Evolutionary conservation across 2,888 invertebrate species (phyloP).

Genomic region (Camponotus fellah): DNA sequence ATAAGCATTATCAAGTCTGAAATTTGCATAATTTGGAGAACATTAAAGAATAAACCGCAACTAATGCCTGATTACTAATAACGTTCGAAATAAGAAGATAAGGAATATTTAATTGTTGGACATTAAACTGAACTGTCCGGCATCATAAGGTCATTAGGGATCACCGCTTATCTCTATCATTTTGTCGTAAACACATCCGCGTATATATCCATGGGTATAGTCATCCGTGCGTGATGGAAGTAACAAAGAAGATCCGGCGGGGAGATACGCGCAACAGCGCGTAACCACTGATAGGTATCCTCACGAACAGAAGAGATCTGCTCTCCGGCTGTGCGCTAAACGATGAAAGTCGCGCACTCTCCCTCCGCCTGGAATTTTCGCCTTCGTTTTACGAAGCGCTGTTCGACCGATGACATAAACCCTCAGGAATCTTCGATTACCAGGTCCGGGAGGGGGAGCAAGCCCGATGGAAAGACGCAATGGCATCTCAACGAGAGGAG

Average conservation of each 20-base stretch:
- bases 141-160: conserved; percentile 31
- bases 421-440: conserved; percentile 67
- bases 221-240: conserved; percentile 48
- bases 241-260: conserved; percentile 46
- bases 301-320: conserved; percentile 26
- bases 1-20: neutral
- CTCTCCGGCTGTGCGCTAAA: conserved; percentile 27
- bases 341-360: conserved; percentile 35
- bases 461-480: neutral
- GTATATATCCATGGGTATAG: conserved; percentile 23
- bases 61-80: neutral
- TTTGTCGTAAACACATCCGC: conserved; percentile 41
- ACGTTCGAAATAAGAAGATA: conserved; percentile 15
- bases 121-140: conserved; percentile 9
- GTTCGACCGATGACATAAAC: conserved; percentile 69
- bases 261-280: conserved; percentile 45
- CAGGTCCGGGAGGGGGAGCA: conserved; percentile 29
- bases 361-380: conserved; percentile 26
- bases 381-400: conserved; percentile 61
- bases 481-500: conserved; percentile 57
- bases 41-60: neutral
- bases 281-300: conserved; percentile 32
- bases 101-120: neutral
- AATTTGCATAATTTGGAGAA: neutral
- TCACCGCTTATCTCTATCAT: conserved; percentile 38